phyloP scores from a whole-genome alignment of 2,888 invertebrate species.

The Chrysolina haemoptera region DNA sequence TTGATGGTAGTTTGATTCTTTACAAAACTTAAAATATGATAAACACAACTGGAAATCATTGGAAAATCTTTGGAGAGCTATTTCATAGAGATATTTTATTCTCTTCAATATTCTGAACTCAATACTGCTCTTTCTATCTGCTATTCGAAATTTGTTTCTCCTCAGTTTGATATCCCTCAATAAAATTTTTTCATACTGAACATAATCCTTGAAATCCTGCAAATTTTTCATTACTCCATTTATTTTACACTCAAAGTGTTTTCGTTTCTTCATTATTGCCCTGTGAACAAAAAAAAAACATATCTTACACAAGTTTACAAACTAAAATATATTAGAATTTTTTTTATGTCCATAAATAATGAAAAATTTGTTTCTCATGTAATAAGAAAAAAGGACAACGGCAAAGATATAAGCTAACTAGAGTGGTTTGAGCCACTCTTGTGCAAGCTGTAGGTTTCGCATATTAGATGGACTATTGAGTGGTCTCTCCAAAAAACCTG shows the following conservation, averaged over 20 bases:
- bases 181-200: conserved; percentile 80
- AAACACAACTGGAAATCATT: conserved; percentile 83
- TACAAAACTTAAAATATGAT: conserved; percentile 85
- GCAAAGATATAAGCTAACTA: too few species aligned
- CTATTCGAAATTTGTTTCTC: conserved; percentile 73
- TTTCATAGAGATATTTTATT: conserved; percentile 82
- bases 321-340: too few species aligned
- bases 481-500: too few species aligned
- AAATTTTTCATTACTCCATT: conserved; percentile 78
- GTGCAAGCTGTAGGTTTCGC: too few species aligned
- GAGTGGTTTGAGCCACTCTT: too few species aligned
- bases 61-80: conserved; percentile 78
- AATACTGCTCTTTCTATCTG: conserved; percentile 77
- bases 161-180: conserved; percentile 77
- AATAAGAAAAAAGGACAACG: too few species aligned
- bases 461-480: too few species aligned
- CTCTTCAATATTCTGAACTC: conserved; percentile 80
- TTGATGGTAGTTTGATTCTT: conserved; percentile 74
- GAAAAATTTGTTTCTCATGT: background rate
- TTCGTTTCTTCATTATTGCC: conserved; percentile 78
- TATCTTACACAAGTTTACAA: background rate
- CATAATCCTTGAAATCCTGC: conserved; percentile 80
- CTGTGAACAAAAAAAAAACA: conserved; percentile 69
- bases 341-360: background rate
- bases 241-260: conserved; percentile 82